phyloP scores from a whole-genome alignment of 2,888 invertebrate species.

The Drosophila prolongata region DNA sequence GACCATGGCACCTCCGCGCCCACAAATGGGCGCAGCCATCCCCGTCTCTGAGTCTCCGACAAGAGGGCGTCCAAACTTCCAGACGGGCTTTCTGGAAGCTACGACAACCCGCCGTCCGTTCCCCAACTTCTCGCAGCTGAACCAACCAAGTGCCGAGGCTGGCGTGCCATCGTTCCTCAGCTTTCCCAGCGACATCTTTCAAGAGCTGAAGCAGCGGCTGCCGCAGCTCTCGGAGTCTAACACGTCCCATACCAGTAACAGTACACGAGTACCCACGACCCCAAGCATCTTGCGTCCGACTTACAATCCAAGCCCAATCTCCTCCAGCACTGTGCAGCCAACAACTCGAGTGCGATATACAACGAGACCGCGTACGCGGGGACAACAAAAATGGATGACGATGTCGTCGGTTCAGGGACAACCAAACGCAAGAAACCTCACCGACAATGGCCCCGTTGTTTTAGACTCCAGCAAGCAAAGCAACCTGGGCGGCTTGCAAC shows the following conservation, averaged over 20 bases:
- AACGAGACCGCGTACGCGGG: conserved; percentile 84
- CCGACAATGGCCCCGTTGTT: conserved; percentile 6
- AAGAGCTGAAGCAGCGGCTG: conserved; percentile 81
- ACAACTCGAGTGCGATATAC: conserved; percentile 83
- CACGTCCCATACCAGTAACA: conserved; percentile 1
- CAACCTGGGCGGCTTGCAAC: conserved; percentile 62
- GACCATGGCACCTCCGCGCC: conserved; percentile 84
- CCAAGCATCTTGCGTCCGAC: conserved; percentile 8
- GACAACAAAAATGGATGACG: conserved; percentile 84
- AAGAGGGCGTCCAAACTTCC: conserved; percentile 49
- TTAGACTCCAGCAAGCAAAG: conserved; percentile 41
- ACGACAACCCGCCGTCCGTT: conserved; percentile 80
- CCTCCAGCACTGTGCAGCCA: conserved; percentile 82
- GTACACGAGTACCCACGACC: conserved; percentile 12
- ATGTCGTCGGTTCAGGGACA: conserved; percentile 69
- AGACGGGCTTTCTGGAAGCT: conserved; percentile 78
- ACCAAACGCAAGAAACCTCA: conserved; percentile 6
- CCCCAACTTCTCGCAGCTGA: conserved; percentile 70
- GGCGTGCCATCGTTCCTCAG: conserved; percentile 83
- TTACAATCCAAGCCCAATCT: conserved; percentile 8
- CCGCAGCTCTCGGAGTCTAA: conserved; percentile 49
- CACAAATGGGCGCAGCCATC: conserved; percentile 50
- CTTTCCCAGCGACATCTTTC: conserved; percentile 84
- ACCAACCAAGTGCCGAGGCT: conserved; percentile 44
- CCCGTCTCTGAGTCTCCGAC: conserved; percentile 48